phyloP scores from a whole-genome alignment of 2,797 vertebrate genomes.

The Borostomias antarcticus region DNA sequence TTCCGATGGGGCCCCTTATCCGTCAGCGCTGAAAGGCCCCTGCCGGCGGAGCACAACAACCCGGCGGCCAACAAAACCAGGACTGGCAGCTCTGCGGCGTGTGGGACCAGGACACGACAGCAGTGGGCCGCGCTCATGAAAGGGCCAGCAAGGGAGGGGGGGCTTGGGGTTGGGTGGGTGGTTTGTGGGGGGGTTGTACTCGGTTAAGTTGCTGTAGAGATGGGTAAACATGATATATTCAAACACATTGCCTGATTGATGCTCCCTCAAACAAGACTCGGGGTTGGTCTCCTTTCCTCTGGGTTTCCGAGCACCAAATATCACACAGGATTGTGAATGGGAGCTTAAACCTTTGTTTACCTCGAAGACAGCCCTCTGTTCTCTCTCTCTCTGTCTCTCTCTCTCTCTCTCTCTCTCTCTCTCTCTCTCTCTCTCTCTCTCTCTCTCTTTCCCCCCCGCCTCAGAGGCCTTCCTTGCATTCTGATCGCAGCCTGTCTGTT shows the following conservation, averaged over 20 bases:
- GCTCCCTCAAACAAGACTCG: not conserved
- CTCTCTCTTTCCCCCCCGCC: slow-evolving; percentile 44
- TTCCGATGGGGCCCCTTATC: slow-evolving; percentile 65
- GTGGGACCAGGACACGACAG: not conserved
- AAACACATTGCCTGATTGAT: not conserved
- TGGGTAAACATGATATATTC: not conserved
- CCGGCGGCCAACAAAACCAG: not conserved
- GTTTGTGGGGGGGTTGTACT: not conserved
- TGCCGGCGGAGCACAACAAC: not conserved
- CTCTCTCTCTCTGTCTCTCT: slow-evolving; percentile 40
- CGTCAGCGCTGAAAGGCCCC: slow-evolving; percentile 54
- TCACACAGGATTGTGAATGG: slow-evolving; percentile 53
- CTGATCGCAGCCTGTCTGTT: slow-evolving; percentile 64
- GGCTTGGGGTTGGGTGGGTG: too few species aligned
- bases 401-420: not conserved
- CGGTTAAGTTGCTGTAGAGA: not conserved
- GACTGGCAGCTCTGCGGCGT: not conserved
- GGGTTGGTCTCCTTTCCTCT: too few species aligned
- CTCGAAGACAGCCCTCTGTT: slow-evolving; percentile 64
- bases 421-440: slow-evolving; percentile 38
- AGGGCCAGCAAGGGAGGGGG: too few species aligned
- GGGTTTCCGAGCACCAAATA: not conserved
- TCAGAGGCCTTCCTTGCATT: slow-evolving; percentile 72
- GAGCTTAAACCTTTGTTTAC: slow-evolving; percentile 71
- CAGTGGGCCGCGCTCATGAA: not conserved